These are phyloP conservation scores for Liodrosophila aerea DNA, from an alignment of 2,888 invertebrate genomes.

Conservation along the genomic window DNA sequence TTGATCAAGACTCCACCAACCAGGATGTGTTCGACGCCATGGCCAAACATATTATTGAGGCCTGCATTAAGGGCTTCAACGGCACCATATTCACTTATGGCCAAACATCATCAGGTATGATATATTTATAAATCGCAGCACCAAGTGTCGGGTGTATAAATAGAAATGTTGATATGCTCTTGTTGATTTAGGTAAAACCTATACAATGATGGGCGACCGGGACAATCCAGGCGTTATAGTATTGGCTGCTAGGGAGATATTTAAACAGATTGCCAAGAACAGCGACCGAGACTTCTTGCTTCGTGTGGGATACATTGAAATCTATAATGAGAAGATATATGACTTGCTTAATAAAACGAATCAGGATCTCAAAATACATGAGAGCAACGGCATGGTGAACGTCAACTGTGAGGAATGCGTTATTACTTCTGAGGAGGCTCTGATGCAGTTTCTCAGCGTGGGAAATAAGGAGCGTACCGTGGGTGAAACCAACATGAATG, in stretches of 20 bases:
- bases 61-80: constrained; percentile 89
- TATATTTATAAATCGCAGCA: constrained; percentile 1
- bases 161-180: neutral
- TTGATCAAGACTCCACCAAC: constrained; percentile 85
- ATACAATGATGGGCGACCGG: constrained; percentile 90
- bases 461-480: constrained; percentile 88
- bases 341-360: constrained; percentile 88
- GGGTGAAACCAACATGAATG: constrained; percentile 94
- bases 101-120: constrained; percentile 91
- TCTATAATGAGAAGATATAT: constrained; percentile 92
- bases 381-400: constrained; percentile 85
- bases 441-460: constrained; percentile 84
- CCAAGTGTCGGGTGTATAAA: neutral
- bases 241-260: constrained; percentile 88
- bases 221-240: constrained; percentile 89
- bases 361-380: constrained; percentile 86
- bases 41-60: constrained; percentile 88
- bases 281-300: constrained; percentile 89
- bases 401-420: constrained; percentile 87
- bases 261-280: constrained; percentile 85
- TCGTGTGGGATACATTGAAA: constrained; percentile 92
- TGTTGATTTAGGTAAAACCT: constrained; percentile 85
- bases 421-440: constrained; percentile 85
- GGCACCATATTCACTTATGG: constrained; percentile 96
- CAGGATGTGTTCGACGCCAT: constrained; percentile 86